phyloP scores from a whole-genome alignment of 1,140 invertebrate species.

The Nasonia giraulti region DNA sequence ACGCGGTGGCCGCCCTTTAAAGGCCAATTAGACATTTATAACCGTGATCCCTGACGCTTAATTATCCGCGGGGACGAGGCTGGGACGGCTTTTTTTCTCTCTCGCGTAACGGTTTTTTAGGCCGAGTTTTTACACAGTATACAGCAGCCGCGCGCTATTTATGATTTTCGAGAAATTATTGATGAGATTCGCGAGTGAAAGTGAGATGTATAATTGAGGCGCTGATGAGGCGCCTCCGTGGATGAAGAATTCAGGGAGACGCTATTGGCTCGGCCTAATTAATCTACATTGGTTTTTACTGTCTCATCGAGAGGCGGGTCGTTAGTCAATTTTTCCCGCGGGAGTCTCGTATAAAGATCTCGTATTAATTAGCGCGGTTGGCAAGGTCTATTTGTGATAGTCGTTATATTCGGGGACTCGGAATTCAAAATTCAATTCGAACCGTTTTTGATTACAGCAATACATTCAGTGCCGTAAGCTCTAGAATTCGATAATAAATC shows the following conservation, averaged over 20 bases:
- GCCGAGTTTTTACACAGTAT: no score
- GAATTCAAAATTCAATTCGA: not conserved
- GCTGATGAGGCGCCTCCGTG: no score
- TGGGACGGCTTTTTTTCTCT: not conserved
- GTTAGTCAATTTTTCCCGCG: not conserved
- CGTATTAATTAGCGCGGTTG: not conserved
- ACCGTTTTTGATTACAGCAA: not conserved
- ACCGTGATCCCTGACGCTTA: not conserved
- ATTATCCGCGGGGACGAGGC: not conserved
- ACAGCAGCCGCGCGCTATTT: not conserved
- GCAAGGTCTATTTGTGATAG: no score
- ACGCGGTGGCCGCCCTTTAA: slow-evolving; percentile 1
- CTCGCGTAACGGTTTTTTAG: no score
- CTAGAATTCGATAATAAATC: no score
- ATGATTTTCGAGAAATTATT: not conserved
- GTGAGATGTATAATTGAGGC: not conserved
- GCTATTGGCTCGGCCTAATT: not conserved
- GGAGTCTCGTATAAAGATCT: not conserved
- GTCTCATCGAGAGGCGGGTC: not conserved
- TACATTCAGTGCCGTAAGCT: not conserved
- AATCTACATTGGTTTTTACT: not conserved
- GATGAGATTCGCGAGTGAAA: not conserved
- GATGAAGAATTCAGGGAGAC: not conserved
- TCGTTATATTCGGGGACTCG: not conserved
- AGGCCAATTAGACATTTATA: slow-evolving; percentile 26